Percentiles rank a stretch among this genome's conserved stretches.
These are phyloP conservation scores for Phocoena sinus DNA, from an alignment of 2,113 vertebrate species.

Conservation along the genomic window DNA sequence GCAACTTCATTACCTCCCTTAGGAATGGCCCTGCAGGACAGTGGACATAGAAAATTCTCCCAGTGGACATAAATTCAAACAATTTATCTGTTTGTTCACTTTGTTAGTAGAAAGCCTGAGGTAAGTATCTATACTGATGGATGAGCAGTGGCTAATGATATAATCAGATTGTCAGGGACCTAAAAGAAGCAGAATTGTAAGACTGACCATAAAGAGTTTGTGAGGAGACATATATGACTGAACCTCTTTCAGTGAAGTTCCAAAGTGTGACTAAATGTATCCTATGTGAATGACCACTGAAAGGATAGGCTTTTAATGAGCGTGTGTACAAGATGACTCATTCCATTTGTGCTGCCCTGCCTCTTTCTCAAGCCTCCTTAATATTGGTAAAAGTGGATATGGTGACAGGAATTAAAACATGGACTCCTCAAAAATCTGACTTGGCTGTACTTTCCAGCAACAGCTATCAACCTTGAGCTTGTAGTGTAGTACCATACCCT, in stretches of 20 bases:
- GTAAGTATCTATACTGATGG: neutral
- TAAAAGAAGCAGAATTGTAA: conserved; percentile 30
- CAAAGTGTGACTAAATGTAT: conserved; percentile 25
- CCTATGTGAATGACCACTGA: neutral
- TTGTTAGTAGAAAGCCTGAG: conserved; percentile 15
- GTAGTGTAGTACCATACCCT: rapidly evolving
- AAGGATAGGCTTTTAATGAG: conserved; percentile 25
- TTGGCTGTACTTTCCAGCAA: neutral
- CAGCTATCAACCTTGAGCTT: neutral
- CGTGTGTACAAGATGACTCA: neutral
- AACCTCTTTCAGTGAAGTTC: neutral
- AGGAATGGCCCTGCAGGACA: neutral
- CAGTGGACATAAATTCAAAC: neutral
- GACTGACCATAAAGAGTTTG: neutral
- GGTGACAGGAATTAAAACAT: neutral
- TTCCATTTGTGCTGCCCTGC: neutral
- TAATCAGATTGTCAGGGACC: conserved; percentile 21
- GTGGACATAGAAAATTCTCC: neutral
- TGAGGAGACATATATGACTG: neutral
- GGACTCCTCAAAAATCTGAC: neutral
- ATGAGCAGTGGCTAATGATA: conserved; percentile 22
- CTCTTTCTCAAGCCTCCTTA: neutral
- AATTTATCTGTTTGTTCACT: conserved; percentile 21
- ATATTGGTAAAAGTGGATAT: neutral
- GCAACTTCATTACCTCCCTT: neutral